These are phyloP conservation scores for Procambarus clarkii DNA, from an alignment of 1,140 invertebrate species.

Conservation along the genomic window DNA sequence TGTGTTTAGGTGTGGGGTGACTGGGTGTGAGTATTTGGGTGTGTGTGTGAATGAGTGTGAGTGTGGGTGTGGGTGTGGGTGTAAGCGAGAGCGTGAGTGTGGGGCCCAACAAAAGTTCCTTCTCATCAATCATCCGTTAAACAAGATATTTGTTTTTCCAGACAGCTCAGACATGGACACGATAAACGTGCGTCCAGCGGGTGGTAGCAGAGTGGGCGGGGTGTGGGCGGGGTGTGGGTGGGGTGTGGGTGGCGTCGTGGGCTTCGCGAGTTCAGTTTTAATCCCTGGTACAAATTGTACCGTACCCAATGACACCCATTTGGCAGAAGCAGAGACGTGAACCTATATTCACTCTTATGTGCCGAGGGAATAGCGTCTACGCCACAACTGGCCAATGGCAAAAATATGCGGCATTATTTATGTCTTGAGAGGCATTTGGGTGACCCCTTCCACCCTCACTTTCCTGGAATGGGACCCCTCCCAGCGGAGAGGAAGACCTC, in stretches of 20 bases:
- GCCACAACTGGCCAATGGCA: no score
- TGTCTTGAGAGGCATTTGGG: no score
- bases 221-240: not conserved
- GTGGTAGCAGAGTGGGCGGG: not conserved
- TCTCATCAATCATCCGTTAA: constrained; percentile 44
- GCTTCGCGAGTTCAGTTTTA: no score
- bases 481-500: no score
- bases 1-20: not conserved
- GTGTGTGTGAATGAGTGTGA: constrained; percentile 9
- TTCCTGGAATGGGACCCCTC: no score
- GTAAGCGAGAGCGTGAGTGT: not conserved
- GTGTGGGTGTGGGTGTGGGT: not conserved
- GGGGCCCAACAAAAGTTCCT: not conserved
- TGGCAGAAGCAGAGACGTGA: no score
- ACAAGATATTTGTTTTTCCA: constrained; percentile 40
- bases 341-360: no score
- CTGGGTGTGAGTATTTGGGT: constrained; percentile 15
- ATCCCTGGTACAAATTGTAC: no score
- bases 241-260: not conserved
- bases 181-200: constrained; percentile 6
- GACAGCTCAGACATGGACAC: constrained; percentile 21
- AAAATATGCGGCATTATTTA: no score
- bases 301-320: no score
- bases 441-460: no score
- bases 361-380: no score